Base-by-base conservation (phyloP, 2,113 vertebrate species). In the Myiozetetes cayanensis region DNA sequence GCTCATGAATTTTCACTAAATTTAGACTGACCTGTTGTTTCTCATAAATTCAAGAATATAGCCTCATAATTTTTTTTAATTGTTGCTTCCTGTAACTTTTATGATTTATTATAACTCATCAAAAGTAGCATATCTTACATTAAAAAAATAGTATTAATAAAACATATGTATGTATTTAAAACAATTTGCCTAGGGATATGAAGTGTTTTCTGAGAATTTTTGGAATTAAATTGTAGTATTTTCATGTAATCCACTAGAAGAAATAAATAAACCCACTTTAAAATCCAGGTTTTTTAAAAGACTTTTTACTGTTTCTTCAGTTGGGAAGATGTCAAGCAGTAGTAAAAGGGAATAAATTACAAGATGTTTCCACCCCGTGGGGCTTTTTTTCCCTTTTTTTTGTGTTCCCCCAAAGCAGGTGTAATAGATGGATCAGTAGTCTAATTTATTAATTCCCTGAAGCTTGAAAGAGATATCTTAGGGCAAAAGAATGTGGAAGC, bases 361-460 rank as follows among this genome's bases (percentile, higher is more conserved):
- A 39, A 35, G 41, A 62, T 76, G 4, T 73, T 90, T 94, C 53
- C 19, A 79, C 12, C 15, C 14, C 44, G 4, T 55, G 71, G 24
- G 37, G 4, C 17, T 73, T 37, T 62, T 68, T 37, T 8, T 15
- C 17, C 10, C 6, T 0, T 53, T 87, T 87, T 82, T 86, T 84
- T 73, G 31, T 80, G 41, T n/a, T 93, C 63, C 82, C 65, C 49
- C 70, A 85, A 83, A 93, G 75, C 67, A 91, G 63, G 59, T 95
- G 22, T 91, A 96, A 93, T 90, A 91, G 79, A 77, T 71, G 77
- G 72, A 93, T 85, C 89, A 83, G 49, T 94, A 41, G 41, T 94
- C 68, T 90, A 83, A 96, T 92, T 93, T 94, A 88, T 88, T 97
- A 97, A 94, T 95, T 91, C 85, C 90, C 93, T 94, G 72, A 92